Evolutionary conservation across 2,888 invertebrate species (phyloP), one percentile per base, ranked within the genome.

Genomic region (Pomacea canaliculata): DNA sequence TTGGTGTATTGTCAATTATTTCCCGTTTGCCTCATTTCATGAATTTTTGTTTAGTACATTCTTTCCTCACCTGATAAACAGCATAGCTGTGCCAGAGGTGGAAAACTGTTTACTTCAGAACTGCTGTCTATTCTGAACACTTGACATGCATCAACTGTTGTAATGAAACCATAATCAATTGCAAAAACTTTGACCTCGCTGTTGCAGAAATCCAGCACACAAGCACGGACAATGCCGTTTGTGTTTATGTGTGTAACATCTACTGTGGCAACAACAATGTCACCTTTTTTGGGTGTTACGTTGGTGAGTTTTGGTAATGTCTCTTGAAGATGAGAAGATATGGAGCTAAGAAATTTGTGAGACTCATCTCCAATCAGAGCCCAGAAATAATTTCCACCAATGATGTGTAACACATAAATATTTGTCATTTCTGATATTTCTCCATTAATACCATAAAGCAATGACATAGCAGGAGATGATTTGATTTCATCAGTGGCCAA

Each of bases 1-100:
- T 37, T 37, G 5, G 37, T 37, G 37, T 1, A 37, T 37, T 37
- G 37, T 37, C 37, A 37, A 37, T 37, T 37, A 37, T 37, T 37
- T 37, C 37, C 3, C 37, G 37, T 37, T 37, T 37, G 37, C 37
- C 37, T 37, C 37, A 37, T 37, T 37, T 37, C 37, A 37, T 37
- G 37, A 37, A 37, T 37, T 37, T 37, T 37, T 5, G 37, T 37
- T 37, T 37, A 37, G 37, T 37, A 37, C 1, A 51, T 13, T 18
- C 18, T 49, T 49, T n/a, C 23, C 71, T 71, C 23, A 71, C 71
- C 71, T 49, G 71, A 27, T 46, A 71, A 13, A 51, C 71, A 49
- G 37, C 71, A 71, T 46, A 71, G 7, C n/a, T 65, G 37, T 37
- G 71, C 71, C 48, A 63, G 71, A 23, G 71, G 27, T 27, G 46